phyloP scores from a whole-genome alignment of 2,113 vertebrate species.

The Taurulus bubalis region DNA sequence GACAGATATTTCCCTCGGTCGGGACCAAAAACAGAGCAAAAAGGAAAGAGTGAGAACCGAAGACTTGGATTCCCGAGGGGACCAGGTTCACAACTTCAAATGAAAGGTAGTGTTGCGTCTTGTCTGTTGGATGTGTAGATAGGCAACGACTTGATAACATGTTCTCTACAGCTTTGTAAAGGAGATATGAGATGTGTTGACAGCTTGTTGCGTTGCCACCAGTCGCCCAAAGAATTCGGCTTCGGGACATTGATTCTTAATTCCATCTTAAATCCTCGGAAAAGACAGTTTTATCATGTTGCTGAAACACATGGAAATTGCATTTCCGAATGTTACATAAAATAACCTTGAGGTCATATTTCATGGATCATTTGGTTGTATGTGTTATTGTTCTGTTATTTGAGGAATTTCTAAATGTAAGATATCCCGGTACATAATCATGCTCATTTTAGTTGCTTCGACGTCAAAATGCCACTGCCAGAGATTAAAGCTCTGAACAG shows the following conservation, averaged over 20 bases:
- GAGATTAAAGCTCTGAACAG: constrained; percentile 8
- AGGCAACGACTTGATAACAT: no score
- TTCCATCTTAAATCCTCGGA: background rate
- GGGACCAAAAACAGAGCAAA: background rate
- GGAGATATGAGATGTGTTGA: background rate
- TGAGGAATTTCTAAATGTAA: background rate
- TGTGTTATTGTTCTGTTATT: background rate
- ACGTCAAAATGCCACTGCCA: background rate
- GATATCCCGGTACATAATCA: background rate
- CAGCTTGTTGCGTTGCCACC: background rate
- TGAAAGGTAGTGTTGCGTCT: background rate
- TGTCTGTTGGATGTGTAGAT: background rate
- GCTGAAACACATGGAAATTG: background rate
- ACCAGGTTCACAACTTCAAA: background rate
- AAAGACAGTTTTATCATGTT: background rate
- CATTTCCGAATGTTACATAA: background rate
- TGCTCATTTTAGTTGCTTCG: background rate
- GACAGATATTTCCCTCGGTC: background rate
- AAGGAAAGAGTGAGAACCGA: no score
- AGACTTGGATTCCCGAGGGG: background rate
- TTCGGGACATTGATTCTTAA: background rate
- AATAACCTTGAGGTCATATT: background rate
- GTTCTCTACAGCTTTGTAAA: no score
- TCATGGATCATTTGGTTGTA: no score
- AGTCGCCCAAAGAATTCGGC: background rate